A percentile compares a stretch with the other conserved stretches of the same genome.
Evolutionary conservation across 2,113 vertebrate species (phyloP).

Genomic region (Melanocharis versteri): DNA sequence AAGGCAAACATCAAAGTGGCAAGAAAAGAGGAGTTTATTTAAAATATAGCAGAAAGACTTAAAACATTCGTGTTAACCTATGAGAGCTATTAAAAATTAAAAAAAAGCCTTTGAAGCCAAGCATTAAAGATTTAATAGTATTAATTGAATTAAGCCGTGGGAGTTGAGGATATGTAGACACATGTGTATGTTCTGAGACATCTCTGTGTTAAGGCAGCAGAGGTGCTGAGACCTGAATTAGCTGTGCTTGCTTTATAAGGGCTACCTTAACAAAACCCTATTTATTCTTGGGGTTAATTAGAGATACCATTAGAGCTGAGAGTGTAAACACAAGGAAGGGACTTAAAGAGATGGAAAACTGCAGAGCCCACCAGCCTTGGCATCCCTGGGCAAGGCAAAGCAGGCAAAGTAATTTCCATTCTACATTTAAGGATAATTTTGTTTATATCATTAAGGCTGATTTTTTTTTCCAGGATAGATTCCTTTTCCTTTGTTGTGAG

Average conservation of each 20-base stretch:
- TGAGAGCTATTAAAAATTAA: conserved; percentile 50
- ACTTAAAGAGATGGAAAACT: background rate
- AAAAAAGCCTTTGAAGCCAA: conserved; percentile 51
- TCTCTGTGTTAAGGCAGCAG: background rate
- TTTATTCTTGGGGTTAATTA: background rate
- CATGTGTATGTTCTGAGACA: conserved; percentile 30
- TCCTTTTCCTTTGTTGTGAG: background rate
- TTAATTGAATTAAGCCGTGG: conserved; percentile 57
- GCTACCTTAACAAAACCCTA: background rate
- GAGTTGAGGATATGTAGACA: conserved; percentile 51
- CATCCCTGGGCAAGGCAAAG: background rate
- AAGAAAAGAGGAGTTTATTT: conserved; percentile 43
- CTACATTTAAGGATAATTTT: background rate
- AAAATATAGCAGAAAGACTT: conserved; percentile 39
- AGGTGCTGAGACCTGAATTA: background rate
- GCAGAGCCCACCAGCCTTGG: background rate
- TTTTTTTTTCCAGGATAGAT: background rate
- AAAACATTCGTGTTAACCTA: background rate
- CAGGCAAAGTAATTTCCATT: background rate
- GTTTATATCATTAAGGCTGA: background rate
- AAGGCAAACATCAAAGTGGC: conserved; percentile 45
- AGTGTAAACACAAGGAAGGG: background rate
- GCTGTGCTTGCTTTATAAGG: background rate
- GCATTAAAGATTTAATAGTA: conserved; percentile 64
- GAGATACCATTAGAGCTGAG: background rate